Conservation (phyloP, 23 tunicate species). For the Phallusia fumigata region DNA sequence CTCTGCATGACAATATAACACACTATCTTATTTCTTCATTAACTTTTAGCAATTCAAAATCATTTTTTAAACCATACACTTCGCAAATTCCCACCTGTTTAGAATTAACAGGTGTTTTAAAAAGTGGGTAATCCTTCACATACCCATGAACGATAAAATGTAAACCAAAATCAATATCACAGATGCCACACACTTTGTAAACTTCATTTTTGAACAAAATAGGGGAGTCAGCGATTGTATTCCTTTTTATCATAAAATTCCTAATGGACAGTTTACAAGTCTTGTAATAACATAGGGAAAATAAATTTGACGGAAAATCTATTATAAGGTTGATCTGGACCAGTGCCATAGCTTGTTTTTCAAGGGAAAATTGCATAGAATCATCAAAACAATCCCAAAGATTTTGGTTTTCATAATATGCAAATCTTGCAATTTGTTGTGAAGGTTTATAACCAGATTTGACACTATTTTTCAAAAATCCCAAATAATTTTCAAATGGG, state of each 20-base stretch:
- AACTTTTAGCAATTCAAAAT: too few species aligned
- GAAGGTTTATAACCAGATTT: neutral
- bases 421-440: neutral
- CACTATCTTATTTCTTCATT: neutral
- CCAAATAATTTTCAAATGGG: constrained; percentile 42
- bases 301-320: neutral
- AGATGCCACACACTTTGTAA: too few species aligned
- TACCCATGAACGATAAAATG: too few species aligned
- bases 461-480: constrained; percentile 5
- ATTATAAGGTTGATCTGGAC: too few species aligned
- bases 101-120: neutral
- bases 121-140: too few species aligned
- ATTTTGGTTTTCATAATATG: neutral
- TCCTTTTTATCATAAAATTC: neutral
- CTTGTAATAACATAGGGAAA: neutral
- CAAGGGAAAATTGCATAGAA: neutral
- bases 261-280: neutral
- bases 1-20: neutral
- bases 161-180: too few species aligned
- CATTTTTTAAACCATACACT: neutral
- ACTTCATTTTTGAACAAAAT: neutral
- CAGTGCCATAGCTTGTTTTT: neutral
- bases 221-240: neutral
- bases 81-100: neutral
- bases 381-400: neutral